Evolutionary conservation across 2,888 invertebrate genomes (phyloP).

Genomic region (Stenoptilia bipunctidactyla): DNA sequence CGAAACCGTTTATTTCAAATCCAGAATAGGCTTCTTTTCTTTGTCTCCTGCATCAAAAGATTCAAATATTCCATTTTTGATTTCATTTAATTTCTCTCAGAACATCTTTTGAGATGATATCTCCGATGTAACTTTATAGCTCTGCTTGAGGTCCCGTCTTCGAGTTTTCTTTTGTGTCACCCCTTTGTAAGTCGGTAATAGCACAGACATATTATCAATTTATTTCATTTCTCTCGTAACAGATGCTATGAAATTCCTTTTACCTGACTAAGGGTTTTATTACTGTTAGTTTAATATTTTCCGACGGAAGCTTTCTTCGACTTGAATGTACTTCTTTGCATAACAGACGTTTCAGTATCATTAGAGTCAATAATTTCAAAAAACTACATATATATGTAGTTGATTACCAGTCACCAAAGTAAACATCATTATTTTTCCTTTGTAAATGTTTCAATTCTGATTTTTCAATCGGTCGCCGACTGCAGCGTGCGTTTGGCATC

Average conservation of each 20-base stretch:
- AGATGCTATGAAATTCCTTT: slow-evolving; percentile 47
- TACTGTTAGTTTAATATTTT: slow-evolving; percentile 18
- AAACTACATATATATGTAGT: too few species aligned
- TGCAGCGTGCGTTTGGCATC: slow-evolving; percentile 54
- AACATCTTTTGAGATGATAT: slow-evolving; percentile 19
- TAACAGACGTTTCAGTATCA: too few species aligned
- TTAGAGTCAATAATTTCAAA: too few species aligned
- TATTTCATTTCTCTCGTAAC: slow-evolving; percentile 43
- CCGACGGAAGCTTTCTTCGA: too few species aligned
- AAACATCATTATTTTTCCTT: slow-evolving; percentile 30
- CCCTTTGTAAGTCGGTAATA: slow-evolving; percentile 48
- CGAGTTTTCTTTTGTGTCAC: slow-evolving; percentile 48
- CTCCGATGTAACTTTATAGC: slow-evolving; percentile 49
- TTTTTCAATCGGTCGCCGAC: slow-evolving; percentile 40
- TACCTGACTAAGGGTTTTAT: slow-evolving; percentile 35
- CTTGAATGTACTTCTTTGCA: too few species aligned
- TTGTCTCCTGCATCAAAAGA: slow-evolving; percentile 47
- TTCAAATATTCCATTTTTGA: slow-evolving; percentile 17
- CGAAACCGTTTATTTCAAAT: slow-evolving; percentile 51
- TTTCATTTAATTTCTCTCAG: slow-evolving; percentile 3
- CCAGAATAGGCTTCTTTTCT: slow-evolving; percentile 50
- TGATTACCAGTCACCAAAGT: slow-evolving; percentile 8
- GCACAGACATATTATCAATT: slow-evolving; percentile 54
- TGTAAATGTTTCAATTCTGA: slow-evolving; percentile 39
- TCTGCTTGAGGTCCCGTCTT: slow-evolving; percentile 37